Evolutionary conservation across 1,140 invertebrate genomes (phyloP).

Genomic region (Zaprionus gabonicus): DNA sequence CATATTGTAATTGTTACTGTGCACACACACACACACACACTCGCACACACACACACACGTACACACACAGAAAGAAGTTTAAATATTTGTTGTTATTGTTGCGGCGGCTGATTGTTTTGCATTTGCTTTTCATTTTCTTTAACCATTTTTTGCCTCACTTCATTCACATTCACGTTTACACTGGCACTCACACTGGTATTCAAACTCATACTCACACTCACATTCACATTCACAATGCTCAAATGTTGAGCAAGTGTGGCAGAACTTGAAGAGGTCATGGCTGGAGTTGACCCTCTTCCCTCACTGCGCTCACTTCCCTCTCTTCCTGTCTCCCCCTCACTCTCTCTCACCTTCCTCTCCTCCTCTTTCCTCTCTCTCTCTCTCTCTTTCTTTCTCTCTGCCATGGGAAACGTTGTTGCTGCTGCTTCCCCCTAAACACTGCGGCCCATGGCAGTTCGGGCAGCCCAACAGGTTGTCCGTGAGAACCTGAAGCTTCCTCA

Average conservation of each 20-base stretch:
- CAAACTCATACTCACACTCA: not conserved
- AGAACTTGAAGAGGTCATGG: slow-evolving; percentile 43
- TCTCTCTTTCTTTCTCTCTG: not conserved
- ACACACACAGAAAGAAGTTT: not conserved
- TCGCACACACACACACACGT: not conserved
- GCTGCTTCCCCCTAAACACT: slow-evolving; percentile 3
- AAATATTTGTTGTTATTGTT: slow-evolving; percentile 33
- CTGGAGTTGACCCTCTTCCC: slow-evolving; percentile 29
- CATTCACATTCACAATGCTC: slow-evolving; percentile 12
- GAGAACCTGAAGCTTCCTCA: slow-evolving; percentile 53
- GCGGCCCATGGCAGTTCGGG: not conserved
- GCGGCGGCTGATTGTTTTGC: slow-evolving; percentile 44
- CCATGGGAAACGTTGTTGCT: slow-evolving; percentile 25
- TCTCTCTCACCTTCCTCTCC: not conserved
- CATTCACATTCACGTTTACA: slow-evolving; percentile 30
- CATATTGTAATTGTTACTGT: slow-evolving; percentile 29
- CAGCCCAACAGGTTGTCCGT: slow-evolving; percentile 44
- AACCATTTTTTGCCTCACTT: slow-evolving; percentile 26
- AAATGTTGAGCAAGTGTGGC: slow-evolving; percentile 30
- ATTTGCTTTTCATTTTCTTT: slow-evolving; percentile 45
- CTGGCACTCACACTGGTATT: not conserved
- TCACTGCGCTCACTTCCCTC: not conserved
- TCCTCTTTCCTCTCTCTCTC: not conserved
- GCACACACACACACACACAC: slow-evolving; percentile 16
- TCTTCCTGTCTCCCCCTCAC: not conserved